Evolutionary conservation across 2,888 invertebrate species (phyloP).

Genomic region (Ceraclea dissimilis): DNA sequence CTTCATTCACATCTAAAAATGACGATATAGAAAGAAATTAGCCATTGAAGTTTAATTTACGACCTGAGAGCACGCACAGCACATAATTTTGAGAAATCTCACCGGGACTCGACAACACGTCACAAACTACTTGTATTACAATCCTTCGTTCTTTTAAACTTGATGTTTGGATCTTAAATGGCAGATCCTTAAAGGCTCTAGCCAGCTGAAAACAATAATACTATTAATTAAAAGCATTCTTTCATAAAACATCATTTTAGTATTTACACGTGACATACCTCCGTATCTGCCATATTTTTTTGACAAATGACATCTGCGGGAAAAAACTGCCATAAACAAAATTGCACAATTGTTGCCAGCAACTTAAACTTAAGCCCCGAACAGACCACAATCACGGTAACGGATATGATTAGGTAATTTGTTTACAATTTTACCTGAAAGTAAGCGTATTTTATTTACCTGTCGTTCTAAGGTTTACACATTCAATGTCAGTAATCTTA

Average conservation of each 20-base stretch:
- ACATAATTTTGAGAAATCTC: slow-evolving; percentile 27
- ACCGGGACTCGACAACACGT: slow-evolving; percentile 70
- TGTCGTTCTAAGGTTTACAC: no score
- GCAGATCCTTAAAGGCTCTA: slow-evolving; percentile 65
- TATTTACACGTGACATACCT: slow-evolving; percentile 50
- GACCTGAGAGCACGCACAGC: background rate
- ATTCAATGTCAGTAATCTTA: no score
- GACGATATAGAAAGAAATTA: slow-evolving; percentile 9
- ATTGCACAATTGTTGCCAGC: no score
- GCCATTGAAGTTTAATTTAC: background rate
- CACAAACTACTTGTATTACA: slow-evolving; percentile 59
- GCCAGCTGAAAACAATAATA: slow-evolving; percentile 45
- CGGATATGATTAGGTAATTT: background rate
- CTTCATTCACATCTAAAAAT: slow-evolving; percentile 66
- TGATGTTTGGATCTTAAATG: slow-evolving; percentile 63
- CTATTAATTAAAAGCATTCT: slow-evolving; percentile 28
- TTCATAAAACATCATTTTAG: slow-evolving; percentile 14
- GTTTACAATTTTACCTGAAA: background rate
- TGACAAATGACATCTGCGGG: slow-evolving; percentile 9
- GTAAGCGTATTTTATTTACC: background rate
- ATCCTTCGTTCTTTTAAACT: slow-evolving; percentile 62
- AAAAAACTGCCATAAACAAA: no score
- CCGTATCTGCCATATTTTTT: slow-evolving; percentile 59
- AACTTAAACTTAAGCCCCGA: no score
- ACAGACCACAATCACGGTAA: no score